phyloP scores from a whole-genome alignment of 2,888 invertebrate genomes.

The Chorisops tibialis region DNA sequence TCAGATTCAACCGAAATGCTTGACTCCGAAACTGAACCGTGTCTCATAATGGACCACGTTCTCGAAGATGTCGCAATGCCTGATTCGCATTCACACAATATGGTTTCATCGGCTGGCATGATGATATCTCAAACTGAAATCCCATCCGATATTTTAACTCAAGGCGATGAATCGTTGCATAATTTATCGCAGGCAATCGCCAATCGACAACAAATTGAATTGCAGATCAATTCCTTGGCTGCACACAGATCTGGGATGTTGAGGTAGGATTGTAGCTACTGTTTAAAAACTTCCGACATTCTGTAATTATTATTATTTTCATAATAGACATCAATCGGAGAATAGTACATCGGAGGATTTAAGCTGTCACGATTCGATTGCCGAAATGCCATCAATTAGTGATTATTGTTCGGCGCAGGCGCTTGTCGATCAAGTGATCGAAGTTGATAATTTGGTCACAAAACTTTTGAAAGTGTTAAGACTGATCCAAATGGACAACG shows the following conservation, averaged over 20 bases:
- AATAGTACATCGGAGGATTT: conserved; percentile 47
- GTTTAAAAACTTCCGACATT: not conserved
- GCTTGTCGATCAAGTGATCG: conserved; percentile 69
- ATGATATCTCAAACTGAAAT: conserved; percentile 51
- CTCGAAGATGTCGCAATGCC: conserved; percentile 63
- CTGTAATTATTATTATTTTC: not conserved
- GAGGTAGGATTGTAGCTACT: conserved; percentile 42
- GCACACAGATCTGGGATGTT: conserved; percentile 53
- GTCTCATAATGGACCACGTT: conserved; percentile 77
- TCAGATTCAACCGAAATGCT: conserved; percentile 72
- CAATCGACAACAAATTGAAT: conserved; percentile 65
- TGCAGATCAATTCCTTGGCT: conserved; percentile 49
- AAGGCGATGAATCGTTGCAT: conserved; percentile 66
- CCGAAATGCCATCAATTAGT: conserved; percentile 51
- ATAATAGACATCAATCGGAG: conserved; percentile 37
- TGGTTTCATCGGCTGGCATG: conserved; percentile 62
- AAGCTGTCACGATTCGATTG: conserved; percentile 53
- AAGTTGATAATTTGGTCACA: conserved; percentile 71
- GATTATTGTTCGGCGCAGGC: conserved; percentile 59
- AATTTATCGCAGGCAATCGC: conserved; percentile 75
- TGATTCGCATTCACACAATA: conserved; percentile 65
- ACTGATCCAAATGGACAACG: conserved; percentile 69
- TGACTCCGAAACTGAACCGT: conserved; percentile 80
- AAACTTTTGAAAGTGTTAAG: conserved; percentile 69
- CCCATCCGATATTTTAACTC: conserved; percentile 49